Evolutionary conservation across 2,888 invertebrate genomes (phyloP), one percentile per base, ranked within the genome.

Genomic region (Unio pictorum): DNA sequence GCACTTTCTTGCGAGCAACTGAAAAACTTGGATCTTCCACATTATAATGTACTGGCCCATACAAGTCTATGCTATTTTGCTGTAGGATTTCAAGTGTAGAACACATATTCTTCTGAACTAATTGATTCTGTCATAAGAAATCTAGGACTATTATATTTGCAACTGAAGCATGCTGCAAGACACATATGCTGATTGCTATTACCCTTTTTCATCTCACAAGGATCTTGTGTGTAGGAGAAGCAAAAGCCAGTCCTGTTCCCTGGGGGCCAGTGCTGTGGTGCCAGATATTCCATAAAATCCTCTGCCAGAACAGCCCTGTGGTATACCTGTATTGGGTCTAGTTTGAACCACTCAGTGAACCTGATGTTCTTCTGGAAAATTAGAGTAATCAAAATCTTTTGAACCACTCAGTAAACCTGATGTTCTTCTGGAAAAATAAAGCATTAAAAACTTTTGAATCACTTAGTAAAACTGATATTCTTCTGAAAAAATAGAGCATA

Each of bases 321-420:
- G 66, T 84, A 89, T 64, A 84, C 69, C 45, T 75, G 55, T 23
- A 89, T 28, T 4, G 84, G 77, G 30, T 86, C 84, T 61, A 87
- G 75, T 68, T 84, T 71, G 71, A 89, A 89, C 86, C 86, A 89
- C 60, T 88, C 87, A 66, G 81, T 81, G 73, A 88, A 89, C 7
- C 84, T 86, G 15, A 87, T 73, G 75, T 88, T 89, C 76, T 84
- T 87, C 87, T 88, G 81, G 11, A 80, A 69, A 61, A 56, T 62
- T 57, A 62, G 56, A 64, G 59, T 18, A 57, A 8, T n/a, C 11
- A 20, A 63, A 0, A 20, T 23, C 23, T 23, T 68, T 84, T 71
- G 71, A 89, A 89, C 86, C 86, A 89, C 60, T 88, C 87, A 66
- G 81, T 81, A 72, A 88, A 89, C 7, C 84, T 86, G 15, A 87